These are phyloP conservation scores for Xiphophorus couchianus DNA, from an alignment of 2,113 vertebrate species.

Conservation along the genomic window DNA sequence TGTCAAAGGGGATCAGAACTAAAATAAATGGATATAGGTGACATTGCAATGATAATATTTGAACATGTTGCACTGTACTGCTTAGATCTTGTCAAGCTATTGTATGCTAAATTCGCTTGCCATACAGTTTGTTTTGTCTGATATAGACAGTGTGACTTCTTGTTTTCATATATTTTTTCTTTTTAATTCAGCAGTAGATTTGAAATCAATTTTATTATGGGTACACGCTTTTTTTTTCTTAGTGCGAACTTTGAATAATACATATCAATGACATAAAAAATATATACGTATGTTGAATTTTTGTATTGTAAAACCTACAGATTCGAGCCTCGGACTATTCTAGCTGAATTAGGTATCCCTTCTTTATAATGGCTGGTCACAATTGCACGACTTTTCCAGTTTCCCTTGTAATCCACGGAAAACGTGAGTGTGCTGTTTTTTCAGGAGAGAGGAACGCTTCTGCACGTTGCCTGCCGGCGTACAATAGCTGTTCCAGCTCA, in stretches of 20 bases:
- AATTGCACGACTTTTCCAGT: slow-evolving; percentile 55
- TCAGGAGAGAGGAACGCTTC: slow-evolving; percentile 61
- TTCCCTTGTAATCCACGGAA: slow-evolving; percentile 73
- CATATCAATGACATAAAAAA: too few relatives aligned
- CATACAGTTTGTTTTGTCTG: slow-evolving; percentile 55
- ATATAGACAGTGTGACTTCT: slow-evolving; percentile 6
- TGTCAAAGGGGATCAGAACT: too few relatives aligned
- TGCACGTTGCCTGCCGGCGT: slow-evolving; percentile 73
- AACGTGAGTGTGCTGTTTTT: slow-evolving; percentile 76
- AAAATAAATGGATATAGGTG: too few relatives aligned
- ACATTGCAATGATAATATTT: too few relatives aligned
- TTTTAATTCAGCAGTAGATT: neutral
- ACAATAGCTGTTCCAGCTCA: slow-evolving; percentile 75
- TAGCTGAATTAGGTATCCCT: neutral
- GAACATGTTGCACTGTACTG: too few relatives aligned
- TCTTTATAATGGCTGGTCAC: slow-evolving; percentile 16
- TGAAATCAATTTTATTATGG: neutral
- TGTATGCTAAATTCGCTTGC: neutral
- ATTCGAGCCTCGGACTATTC: neutral
- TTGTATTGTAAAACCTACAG: neutral
- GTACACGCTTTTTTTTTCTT: neutral
- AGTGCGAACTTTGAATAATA: neutral
- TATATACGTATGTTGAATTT: too few relatives aligned
- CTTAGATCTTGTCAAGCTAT: neutral
- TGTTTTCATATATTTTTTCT: neutral